Evolutionary conservation across 2,888 invertebrate genomes (phyloP).

Genomic region (Acleris sparsana): DNA sequence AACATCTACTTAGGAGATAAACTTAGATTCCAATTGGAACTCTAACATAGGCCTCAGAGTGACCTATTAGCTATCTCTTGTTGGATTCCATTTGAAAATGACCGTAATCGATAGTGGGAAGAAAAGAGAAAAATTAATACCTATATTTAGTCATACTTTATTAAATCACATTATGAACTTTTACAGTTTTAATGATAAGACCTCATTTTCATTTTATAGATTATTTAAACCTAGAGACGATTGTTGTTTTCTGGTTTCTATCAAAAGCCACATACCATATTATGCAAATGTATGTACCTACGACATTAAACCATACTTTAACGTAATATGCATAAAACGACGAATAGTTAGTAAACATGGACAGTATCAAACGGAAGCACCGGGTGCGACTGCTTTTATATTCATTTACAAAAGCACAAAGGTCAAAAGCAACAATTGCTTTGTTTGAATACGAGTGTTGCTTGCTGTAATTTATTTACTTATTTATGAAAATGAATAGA

Average conservation of each 20-base stretch:
- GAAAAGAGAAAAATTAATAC: too few relatives aligned
- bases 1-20: background rate
- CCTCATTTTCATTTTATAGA: background rate
- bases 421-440: conserved; percentile 52
- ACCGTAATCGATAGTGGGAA: too few relatives aligned
- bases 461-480: background rate
- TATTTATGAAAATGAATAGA: too few relatives aligned
- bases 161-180: too few relatives aligned
- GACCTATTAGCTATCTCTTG: too few relatives aligned
- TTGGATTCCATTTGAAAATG: too few relatives aligned
- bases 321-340: conserved; percentile 54
- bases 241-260: background rate
- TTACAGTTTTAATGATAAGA: too few relatives aligned
- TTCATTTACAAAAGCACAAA: conserved; percentile 58
- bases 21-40: background rate
- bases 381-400: conserved; percentile 68
- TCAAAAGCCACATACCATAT: background rate
- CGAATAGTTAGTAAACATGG: conserved; percentile 63
- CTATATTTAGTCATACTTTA: too few relatives aligned
- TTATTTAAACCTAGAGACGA: background rate
- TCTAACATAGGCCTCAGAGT: background rate
- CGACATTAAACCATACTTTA: conserved; percentile 34
- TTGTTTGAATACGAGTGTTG: conserved; percentile 41
- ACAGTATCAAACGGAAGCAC: conserved; percentile 75
- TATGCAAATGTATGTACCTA: conserved; percentile 21